Evolutionary conservation across 2,797 vertebrate genomes (phyloP), one percentile per base, ranked within the genome.

Genomic region (Smutsia gigantea): DNA sequence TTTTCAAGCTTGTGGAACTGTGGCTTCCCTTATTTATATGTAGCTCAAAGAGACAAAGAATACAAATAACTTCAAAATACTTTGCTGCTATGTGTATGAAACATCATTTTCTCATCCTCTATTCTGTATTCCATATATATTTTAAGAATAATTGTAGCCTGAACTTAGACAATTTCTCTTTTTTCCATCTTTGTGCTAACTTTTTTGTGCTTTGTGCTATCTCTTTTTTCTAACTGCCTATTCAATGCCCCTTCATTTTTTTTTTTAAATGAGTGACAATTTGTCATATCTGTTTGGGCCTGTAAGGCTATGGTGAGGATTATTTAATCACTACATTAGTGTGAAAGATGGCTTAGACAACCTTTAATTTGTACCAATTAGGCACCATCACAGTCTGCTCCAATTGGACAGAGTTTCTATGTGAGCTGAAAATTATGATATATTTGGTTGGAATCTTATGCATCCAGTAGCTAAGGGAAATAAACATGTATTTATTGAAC

Each of bases 1-100:
- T 83, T 95, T 94, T 61, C 59, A 87, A 90, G 31, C 13, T 51
- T 91, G 29, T 57, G 4, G 25, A 95, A 83, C 31, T 78, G 2
- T 79, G 3, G 9, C 34, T 82, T 92, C 53, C 84, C 49, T 92
- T 90, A 89, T 75, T 95, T 96, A 37, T 95, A 91, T 91, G 31
- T n/a, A 64, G 5, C 21, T 94, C 34, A 88, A 74, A 94, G 55
- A 91, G 51, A 85, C 8, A 81, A 77, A 77, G 23, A 89, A 92
- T 82, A 75, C 23, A 92, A 51, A 94, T 61, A 12, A 2, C 42
- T 84, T 92, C 23, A 82, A 39, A 86, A 71, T 49, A 74, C 34
- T 86, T 96, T 10, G 66, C 7, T 93, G 1, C 21, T 88, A 29
- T 92, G 18, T 92, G 53, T 84, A 55, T 94, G 49, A 95, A 91